phyloP scores from a whole-genome alignment of 2,888 invertebrate genomes.

The Amiota minor region DNA sequence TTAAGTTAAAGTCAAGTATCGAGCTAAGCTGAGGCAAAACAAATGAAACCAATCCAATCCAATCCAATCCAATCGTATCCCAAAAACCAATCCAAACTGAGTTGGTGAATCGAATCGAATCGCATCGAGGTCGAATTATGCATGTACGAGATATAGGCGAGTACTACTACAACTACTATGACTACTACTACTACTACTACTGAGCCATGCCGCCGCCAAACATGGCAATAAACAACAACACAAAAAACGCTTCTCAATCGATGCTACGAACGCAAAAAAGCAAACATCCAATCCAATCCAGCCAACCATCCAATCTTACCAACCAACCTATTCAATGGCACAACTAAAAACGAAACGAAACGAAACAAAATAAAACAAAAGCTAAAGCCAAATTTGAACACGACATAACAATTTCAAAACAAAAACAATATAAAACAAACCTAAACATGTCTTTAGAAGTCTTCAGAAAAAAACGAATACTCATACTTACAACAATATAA shows the following conservation, averaged over 20 bases:
- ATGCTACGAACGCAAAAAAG: constrained; percentile 21
- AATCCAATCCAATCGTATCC: background rate
- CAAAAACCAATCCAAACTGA: no score
- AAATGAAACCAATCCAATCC: background rate
- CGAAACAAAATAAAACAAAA: background rate
- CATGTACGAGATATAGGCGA: no score
- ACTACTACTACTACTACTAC: no score
- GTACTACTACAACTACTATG: no score
- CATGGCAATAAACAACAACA: constrained; percentile 57
- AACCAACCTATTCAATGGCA: background rate
- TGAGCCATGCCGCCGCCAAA: constrained; percentile 45
- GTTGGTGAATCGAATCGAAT: no score
- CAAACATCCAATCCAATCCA: background rate
- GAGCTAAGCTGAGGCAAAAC: background rate
- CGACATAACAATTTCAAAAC: constrained; percentile 31
- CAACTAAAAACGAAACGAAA: background rate
- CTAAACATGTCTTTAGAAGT: background rate
- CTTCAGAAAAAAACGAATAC: no score
- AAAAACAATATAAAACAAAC: constrained; percentile 16
- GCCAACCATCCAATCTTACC: background rate
- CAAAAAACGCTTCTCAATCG: constrained; percentile 22
- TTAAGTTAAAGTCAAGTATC: background rate
- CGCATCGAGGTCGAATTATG: no score
- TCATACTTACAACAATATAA: no score
- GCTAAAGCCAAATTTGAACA: constrained; percentile 40